Evolutionary conservation across 1,140 invertebrate genomes (phyloP).

Genomic region (Drosophila lini): DNA sequence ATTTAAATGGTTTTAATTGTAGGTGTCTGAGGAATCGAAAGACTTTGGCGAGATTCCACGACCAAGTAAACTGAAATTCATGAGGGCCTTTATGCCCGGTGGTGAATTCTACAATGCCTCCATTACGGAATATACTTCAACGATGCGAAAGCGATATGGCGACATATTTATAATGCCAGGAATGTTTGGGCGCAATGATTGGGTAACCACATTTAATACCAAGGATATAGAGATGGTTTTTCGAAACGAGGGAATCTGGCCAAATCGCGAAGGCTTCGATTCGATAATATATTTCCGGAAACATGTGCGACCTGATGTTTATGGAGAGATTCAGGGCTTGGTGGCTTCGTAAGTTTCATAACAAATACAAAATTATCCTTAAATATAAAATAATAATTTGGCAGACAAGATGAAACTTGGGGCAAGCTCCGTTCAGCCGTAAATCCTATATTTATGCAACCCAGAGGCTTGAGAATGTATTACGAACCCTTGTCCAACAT

Average conservation of each 20-base stretch:
- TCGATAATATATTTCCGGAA: constrained; percentile 59
- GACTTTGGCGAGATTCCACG: constrained; percentile 47
- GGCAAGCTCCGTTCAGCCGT: constrained; percentile 51
- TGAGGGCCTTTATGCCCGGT: constrained; percentile 61
- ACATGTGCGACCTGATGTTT: constrained; percentile 46
- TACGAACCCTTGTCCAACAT: constrained; percentile 66
- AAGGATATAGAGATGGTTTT: constrained; percentile 69
- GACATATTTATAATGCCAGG: constrained; percentile 66
- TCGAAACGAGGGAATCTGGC: constrained; percentile 79
- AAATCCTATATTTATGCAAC: constrained; percentile 74
- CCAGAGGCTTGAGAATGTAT: constrained; percentile 56
- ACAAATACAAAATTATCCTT: background rate
- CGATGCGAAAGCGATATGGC: constrained; percentile 57
- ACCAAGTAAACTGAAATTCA: constrained; percentile 43
- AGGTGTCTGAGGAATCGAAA: constrained; percentile 10
- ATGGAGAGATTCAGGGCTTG: constrained; percentile 41
- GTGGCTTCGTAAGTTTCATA: constrained; percentile 42
- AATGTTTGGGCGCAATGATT: constrained; percentile 65
- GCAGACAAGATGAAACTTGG: constrained; percentile 58
- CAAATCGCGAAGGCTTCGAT: constrained; percentile 56
- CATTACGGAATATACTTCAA: constrained; percentile 32
- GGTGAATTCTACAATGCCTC: constrained; percentile 57
- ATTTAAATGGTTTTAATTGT: background rate
- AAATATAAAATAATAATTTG: background rate
- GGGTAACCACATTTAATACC: constrained; percentile 50